A percentile compares a stretch with the other conserved stretches of the same genome.
phyloP scores from a whole-genome alignment of 1,140 invertebrate species.

The Drosophila jambulina region DNA sequence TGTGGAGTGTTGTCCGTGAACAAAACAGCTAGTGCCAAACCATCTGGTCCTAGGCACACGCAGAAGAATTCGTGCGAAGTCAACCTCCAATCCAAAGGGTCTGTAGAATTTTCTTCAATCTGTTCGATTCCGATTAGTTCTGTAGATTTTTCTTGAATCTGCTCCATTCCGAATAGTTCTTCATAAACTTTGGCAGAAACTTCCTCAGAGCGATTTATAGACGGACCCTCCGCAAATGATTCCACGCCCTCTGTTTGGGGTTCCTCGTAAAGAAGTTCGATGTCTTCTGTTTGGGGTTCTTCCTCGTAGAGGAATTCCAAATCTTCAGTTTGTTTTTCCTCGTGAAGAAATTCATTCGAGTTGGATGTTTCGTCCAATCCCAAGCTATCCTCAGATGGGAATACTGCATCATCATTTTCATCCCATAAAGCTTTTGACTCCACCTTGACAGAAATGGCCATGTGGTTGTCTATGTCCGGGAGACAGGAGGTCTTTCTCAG shows the following conservation, averaged over 20 bases:
- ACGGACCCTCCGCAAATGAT: not conserved
- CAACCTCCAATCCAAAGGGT: not conserved
- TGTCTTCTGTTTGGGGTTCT: not conserved
- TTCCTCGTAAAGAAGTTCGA: not conserved
- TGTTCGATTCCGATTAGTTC: not conserved
- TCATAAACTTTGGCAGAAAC: conserved; percentile 3
- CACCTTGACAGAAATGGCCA: not conserved
- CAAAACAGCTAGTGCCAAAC: conserved; percentile 2
- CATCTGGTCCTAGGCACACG: conserved; percentile 8
- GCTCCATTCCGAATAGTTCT: not conserved
- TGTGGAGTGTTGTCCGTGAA: conserved; percentile 8
- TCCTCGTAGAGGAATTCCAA: not conserved
- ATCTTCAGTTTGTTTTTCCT: not conserved
- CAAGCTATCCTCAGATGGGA: not conserved
- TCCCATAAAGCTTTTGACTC: not conserved
- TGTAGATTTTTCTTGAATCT: not conserved
- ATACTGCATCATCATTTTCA: conserved; percentile 1
- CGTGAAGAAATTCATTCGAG: not conserved
- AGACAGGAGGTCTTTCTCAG: not conserved
- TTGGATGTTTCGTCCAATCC: not conserved
- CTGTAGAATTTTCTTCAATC: not conserved
- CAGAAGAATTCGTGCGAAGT: conserved; percentile 1
- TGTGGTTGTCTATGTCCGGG: not conserved
- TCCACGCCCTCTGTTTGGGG: not conserved
- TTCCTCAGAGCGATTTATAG: not conserved